Evolutionary conservation across 2,888 invertebrate genomes (phyloP), one percentile per base, ranked within the genome.

Genomic region (Chorisops tibialis): DNA sequence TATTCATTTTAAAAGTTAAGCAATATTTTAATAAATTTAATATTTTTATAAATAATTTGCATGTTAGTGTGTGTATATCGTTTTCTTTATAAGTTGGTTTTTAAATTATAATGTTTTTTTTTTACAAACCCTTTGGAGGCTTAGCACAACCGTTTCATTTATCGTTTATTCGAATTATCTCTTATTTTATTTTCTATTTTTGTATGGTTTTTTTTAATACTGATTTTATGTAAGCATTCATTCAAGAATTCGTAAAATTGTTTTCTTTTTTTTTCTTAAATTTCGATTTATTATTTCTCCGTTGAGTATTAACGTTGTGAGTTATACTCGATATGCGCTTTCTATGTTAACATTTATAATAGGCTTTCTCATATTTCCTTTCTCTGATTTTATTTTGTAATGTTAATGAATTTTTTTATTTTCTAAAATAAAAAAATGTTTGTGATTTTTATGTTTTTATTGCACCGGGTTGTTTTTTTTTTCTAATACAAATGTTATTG

Each of bases 141-240:
- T 61, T 58, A 54, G 51, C 63, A 63, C 63, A 63, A 63, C 63
- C 63, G 63, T 63, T 60, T 63, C 52, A 63, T 41, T 59, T 56
- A 56, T 56, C 43, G 56, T 45, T n/a, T 56, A 56, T 18, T 16
- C 47, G 21, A 47, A 21, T 47, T 21, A 21, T 7, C 2, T n/a
- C n/a, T 21, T 22, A 16, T 16, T 30, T n/a, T 39, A 39, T 39
- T 12, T 39, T 21, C n/a, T 9, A 45, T 19, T 22, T 48, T 22
- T n/a, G n/a, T 48, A 22, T 12, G 19, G n/a, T 4, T 22, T 12
- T 2, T 48, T 12, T 22, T 45, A 35, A 50, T 21, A 48, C n/a
- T 19, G 18, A 19, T 48, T 18, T 48, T 22, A 16, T 16, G 6
- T 41, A 41, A 6, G 41, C 41, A 41, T 5, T 14, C 41, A 41